phyloP scores from a whole-genome alignment of 1,140 invertebrate genomes.

The Dendrolimus kikuchii region DNA sequence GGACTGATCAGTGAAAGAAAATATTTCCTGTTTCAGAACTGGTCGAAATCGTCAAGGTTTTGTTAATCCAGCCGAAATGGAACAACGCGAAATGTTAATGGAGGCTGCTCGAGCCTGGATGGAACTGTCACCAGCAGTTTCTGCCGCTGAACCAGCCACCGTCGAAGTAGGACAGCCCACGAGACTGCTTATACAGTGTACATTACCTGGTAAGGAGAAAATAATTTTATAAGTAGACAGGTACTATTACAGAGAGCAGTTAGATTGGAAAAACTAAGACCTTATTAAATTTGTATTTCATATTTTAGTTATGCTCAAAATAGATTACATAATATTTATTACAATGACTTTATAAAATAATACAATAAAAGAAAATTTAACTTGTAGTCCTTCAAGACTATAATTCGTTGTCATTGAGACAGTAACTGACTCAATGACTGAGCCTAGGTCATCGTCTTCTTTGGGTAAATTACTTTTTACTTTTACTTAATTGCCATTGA shows the following conservation, averaged over 20 bases:
- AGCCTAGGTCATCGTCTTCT: no score
- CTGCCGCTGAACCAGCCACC: constrained; percentile 64
- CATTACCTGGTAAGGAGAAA: constrained; percentile 73
- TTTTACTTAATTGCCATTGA: no score
- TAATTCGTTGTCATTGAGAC: no score
- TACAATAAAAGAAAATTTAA: no score
- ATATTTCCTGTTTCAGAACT: constrained; percentile 29
- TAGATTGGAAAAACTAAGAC: not conserved
- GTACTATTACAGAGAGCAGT: not conserved
- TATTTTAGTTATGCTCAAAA: no score
- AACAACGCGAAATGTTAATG: constrained; percentile 56
- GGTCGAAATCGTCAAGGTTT: constrained; percentile 63
- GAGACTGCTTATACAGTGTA: constrained; percentile 78
- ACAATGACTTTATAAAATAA: no score
- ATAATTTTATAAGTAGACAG: not conserved
- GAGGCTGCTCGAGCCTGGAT: constrained; percentile 78
- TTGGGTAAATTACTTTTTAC: no score
- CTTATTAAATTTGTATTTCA: not conserved
- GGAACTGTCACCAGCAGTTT: constrained; percentile 74
- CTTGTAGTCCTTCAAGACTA: no score
- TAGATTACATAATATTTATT: no score
- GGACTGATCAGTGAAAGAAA: not conserved
- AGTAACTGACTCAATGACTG: no score
- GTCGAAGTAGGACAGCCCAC: constrained; percentile 82
- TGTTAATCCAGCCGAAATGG: constrained; percentile 41